Base-by-base conservation (phyloP, 2,888 invertebrate species). In the Hypomecis atomaria region DNA sequence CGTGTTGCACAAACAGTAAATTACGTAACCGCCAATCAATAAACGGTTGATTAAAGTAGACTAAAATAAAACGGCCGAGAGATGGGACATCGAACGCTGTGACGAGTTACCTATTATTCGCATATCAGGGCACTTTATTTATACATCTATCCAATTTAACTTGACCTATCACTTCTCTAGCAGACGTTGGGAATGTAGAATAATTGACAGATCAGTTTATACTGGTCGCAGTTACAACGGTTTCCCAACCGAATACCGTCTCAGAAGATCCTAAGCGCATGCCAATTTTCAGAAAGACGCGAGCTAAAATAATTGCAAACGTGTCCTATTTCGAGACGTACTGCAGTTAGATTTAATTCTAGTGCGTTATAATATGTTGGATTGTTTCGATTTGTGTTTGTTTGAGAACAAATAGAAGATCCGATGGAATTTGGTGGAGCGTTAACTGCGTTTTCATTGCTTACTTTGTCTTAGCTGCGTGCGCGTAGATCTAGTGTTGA, bases 281-380 rank as follows among this genome's bases (percentile, higher is more conserved):
- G 92, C 92, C 92, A 92, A 92, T 92, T 92, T 92, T 92, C 91
- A 90, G 90, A 92, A 92, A 92, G 92, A 91, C 92, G 88, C 38
- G 89, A 87, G 84, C 92, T 90, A 90, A 92, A 92, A 92, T 92
- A 92, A 92, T 92, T 91, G 85, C 89, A 90, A 89, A 89, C 88
- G 84, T 86, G 92, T 88, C 91, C 92, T 92, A 92, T 92, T 92
- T 92, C 86, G 85, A 88, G 83, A 77, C 77, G 85, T 82, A 83
- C 82, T 84, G 83, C 85, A 84, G 84, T 88, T 83, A 86, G 87
- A 85, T 87, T 89, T 87, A 87, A 88, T 87, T 90, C 87, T 88
- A 89, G 86, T 84, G 81, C 85, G 79, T 82, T 87, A 87, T 88
- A n/a, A n/a, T 86, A 86, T 85, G 78, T 77, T 74, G 77, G 73